These are phyloP conservation scores for Pseudopleuronectes americanus DNA, from an alignment of 2,797 vertebrate species.

Conservation along the genomic window DNA sequence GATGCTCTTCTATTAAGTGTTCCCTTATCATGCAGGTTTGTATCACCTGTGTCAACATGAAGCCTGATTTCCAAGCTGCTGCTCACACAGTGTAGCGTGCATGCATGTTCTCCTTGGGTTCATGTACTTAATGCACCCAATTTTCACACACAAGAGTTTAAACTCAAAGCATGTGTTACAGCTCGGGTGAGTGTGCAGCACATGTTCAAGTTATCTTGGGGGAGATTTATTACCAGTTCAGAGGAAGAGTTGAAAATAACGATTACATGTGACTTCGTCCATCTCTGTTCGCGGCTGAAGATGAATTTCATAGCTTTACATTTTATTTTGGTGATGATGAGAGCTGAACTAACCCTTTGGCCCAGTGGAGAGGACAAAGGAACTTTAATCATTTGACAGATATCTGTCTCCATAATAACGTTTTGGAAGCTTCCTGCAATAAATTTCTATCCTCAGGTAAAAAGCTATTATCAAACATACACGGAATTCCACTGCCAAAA, in stretches of 20 bases:
- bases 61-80: conserved; percentile 31
- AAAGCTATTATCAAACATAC: conserved; percentile 32
- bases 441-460: conserved; percentile 17
- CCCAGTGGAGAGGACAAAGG: conserved; percentile 28
- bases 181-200: conserved; percentile 28
- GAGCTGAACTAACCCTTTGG: conserved; percentile 17
- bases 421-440: conserved; percentile 25
- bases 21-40: conserved; percentile 41
- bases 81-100: conserved; percentile 44
- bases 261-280: no score
- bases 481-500: conserved; percentile 24
- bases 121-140: conserved; percentile 33
- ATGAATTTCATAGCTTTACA: neutral
- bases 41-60: conserved; percentile 67
- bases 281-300: neutral
- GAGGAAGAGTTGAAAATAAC: no score
- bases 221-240: no score
- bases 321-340: conserved; percentile 7
- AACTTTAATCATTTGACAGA: conserved; percentile 17
- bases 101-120: conserved; percentile 47
- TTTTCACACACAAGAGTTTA: conserved; percentile 55
- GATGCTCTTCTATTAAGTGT: conserved; percentile 17
- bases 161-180: conserved; percentile 64
- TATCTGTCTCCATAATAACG: conserved; percentile 26
- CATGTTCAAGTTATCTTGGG: conserved; percentile 42